phyloP scores from a whole-genome alignment of 2,888 invertebrate genomes.

The Tenthredo livida region DNA sequence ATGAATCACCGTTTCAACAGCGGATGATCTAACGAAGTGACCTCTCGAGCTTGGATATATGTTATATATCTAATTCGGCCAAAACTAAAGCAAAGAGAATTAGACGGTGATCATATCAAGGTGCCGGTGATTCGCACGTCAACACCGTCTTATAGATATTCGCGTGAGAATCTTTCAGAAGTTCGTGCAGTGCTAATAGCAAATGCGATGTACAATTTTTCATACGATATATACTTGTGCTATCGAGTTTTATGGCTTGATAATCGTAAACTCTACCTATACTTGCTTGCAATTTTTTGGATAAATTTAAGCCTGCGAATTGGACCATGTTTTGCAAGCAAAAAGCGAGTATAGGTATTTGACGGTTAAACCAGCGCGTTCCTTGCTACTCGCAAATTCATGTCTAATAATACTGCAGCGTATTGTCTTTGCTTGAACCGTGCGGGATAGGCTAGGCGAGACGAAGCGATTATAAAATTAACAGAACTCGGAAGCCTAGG shows the following conservation, averaged over 20 bases:
- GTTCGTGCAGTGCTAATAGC: background rate
- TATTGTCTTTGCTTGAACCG: slow-evolving; percentile 21
- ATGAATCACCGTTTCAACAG: slow-evolving; percentile 40
- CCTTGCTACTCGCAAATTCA: slow-evolving; percentile 33
- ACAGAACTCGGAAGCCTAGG: background rate
- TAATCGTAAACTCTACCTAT: background rate
- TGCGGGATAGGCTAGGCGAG: background rate
- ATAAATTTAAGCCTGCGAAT: background rate
- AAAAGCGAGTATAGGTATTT: slow-evolving; percentile 6
- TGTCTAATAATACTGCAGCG: slow-evolving; percentile 47
- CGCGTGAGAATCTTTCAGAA: background rate
- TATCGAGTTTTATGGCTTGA: background rate
- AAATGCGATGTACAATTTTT: background rate
- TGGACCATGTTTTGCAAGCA: slow-evolving; percentile 33
- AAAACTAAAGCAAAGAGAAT: background rate
- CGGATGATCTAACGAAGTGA: slow-evolving; percentile 28
- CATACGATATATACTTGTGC: background rate
- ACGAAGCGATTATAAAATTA: slow-evolving; percentile 19
- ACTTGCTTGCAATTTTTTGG: background rate
- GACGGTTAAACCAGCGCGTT: slow-evolving; percentile 32
- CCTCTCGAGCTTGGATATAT: background rate
- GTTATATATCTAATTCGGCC: background rate
- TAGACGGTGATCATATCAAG: background rate
- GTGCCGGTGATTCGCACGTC: background rate
- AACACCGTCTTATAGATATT: background rate